Percentiles rank a stretch among this genome's conserved stretches.
Conservation (phyloP, 64 coral and sea anemone genomes). For the Pachyseris speciosa region DNA sequence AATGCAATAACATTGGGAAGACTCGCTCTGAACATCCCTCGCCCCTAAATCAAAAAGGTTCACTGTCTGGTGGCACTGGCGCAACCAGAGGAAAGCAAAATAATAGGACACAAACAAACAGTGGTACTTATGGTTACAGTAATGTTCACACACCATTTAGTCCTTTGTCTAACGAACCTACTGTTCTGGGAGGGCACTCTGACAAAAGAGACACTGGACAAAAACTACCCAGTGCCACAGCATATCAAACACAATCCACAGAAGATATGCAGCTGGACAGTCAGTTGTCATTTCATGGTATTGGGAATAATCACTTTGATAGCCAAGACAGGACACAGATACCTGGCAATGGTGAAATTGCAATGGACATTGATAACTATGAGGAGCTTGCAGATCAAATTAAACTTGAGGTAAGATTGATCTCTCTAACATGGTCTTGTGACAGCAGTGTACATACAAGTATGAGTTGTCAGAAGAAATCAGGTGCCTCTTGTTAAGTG, state of each 20-base stretch:
- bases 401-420: conserved; percentile 69
- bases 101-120: neutral
- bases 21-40: neutral
- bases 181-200: neutral
- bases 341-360: conserved; percentile 14
- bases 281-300: neutral
- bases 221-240: neutral
- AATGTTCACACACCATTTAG: conserved; percentile 22
- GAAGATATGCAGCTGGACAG: conserved; percentile 25
- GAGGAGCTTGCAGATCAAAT: conserved; percentile 78
- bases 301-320: neutral
- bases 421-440: too few species aligned
- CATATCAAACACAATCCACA: neutral
- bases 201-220: conserved; percentile 1
- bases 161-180: neutral
- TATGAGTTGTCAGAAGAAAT: too few species aligned
- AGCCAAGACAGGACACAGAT: neutral
- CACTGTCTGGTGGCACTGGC: neutral
- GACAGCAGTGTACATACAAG: too few species aligned
- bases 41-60: neutral
- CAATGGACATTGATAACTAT: conserved; percentile 90
- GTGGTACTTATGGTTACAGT: too few species aligned
- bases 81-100: neutral
- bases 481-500: too few species aligned
- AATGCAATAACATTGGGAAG: neutral